Base-by-base conservation (phyloP, 2,888 invertebrate species). In the Physocephala rufipes region DNA sequence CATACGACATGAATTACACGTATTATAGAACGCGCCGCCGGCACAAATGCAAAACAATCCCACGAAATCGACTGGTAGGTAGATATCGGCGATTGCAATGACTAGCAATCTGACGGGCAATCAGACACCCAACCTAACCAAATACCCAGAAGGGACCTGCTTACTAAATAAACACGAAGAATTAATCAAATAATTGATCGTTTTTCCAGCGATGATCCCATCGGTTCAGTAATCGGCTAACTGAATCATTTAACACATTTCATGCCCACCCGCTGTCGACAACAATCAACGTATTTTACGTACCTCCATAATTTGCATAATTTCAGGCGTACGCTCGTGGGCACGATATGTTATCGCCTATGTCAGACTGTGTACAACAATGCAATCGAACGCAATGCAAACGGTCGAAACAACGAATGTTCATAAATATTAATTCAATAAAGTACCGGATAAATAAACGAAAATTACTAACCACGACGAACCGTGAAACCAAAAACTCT, bases 221-320 rank as follows among this genome's bases (percentile, higher is more conserved):
- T 43, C 63, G 16, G 65, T 71, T 51, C 65, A 66, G 59, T 71
- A 71, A 75, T 75, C 72, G 65, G 70, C 71, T 73, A 73, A 75
- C 73, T 66, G 68, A 64, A 66, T 65, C 73, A 72, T 71, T 74
- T 72, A 71, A 70, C 55, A 71, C 71, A 71, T 72, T 74, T 73
- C 19, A 43, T 61, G 26, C 30, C n/a, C n/a, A 13, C 36, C 43
- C 43, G 64, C 53, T 24, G 58, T 21, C 53, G 53, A 53, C 53
- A 7, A 28, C 24, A 5, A 1, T 9, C 28, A 16, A 5, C 26
- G 55, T 4, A n/a, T n/a, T 21, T 9, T 28, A 7, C 2, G n/a
- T 2, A n/a, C 67, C 24, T 62, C 61, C 67, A 70, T 74, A 43
- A 65, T 71, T 74, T 74, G 73, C 74, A 74, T 74, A 74, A 67